phyloP scores from a whole-genome alignment of 1,140 invertebrate genomes.

The Atopsyche davidsoni region DNA sequence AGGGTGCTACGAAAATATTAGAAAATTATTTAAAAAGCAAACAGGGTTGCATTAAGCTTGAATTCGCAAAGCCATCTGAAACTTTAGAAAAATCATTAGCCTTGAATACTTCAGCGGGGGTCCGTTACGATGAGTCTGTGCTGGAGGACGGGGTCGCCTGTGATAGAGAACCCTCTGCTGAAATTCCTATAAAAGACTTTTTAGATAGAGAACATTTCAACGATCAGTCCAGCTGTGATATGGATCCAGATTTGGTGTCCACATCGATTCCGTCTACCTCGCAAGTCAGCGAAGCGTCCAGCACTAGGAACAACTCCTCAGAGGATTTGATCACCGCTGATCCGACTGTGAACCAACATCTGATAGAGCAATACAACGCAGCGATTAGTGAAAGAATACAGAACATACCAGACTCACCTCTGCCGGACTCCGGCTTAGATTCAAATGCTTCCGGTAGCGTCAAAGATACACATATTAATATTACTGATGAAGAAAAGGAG shows the following conservation, averaged over 20 bases:
- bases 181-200: slow-evolving; percentile 12
- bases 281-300: slow-evolving; percentile 45
- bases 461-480: slow-evolving; percentile 54
- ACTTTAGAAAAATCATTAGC: slow-evolving; percentile 58
- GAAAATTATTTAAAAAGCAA: slow-evolving; percentile 60
- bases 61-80: slow-evolving; percentile 51
- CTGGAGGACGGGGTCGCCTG: not conserved
- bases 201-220: slow-evolving; percentile 30
- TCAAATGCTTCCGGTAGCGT: slow-evolving; percentile 38
- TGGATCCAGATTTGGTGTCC: slow-evolving; percentile 46
- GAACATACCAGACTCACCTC: slow-evolving; percentile 46
- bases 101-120: slow-evolving; percentile 13
- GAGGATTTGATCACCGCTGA: slow-evolving; percentile 46
- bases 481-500: slow-evolving; percentile 91
- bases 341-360: slow-evolving; percentile 11
- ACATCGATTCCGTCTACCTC: slow-evolving; percentile 46
- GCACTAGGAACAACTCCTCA: slow-evolving; percentile 45
- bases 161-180: not conserved
- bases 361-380: slow-evolving; percentile 10
- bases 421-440: slow-evolving; percentile 45
- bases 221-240: slow-evolving; percentile 46
- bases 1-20: slow-evolving; percentile 65
- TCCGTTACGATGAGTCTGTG: slow-evolving; percentile 10
- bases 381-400: slow-evolving; percentile 24
- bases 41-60: slow-evolving; percentile 45